phyloP scores from a whole-genome alignment of 2,888 invertebrate genomes.

The Tanytarsus gracilentus region DNA sequence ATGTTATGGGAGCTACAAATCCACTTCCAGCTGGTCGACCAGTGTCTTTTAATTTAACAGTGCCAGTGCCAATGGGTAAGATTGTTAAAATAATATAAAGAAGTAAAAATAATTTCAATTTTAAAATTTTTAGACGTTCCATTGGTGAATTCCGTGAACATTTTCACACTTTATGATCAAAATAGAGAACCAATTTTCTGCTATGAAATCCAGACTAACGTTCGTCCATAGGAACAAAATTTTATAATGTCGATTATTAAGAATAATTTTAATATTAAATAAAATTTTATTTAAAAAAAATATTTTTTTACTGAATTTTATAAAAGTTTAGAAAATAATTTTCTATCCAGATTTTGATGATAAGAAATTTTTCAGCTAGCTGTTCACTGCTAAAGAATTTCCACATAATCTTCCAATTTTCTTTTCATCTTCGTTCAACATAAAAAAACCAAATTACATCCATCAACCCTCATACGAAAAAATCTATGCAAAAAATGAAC shows the following conservation, averaged over 20 bases:
- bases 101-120: too few relatives aligned
- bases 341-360: neutral
- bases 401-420: conserved; percentile 28
- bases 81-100: too few relatives aligned
- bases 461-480: too few relatives aligned
- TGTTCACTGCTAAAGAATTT: too few relatives aligned
- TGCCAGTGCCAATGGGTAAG: too few relatives aligned
- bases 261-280: too few relatives aligned
- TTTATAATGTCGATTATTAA: neutral
- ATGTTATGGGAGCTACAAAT: neutral
- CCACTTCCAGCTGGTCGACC: neutral
- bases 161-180: conserved; percentile 9
- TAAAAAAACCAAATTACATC: too few relatives aligned
- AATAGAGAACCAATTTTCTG: conserved; percentile 20
- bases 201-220: neutral
- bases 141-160: neutral
- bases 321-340: neutral
- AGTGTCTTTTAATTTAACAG: neutral
- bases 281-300: neutral
- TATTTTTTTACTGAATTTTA: neutral
- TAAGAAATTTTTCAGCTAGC: conserved; percentile 17
- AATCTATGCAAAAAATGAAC: too few relatives aligned
- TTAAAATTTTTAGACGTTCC: too few relatives aligned
- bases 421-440: neutral
- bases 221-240: neutral